Conservation (phyloP, 2,797 vertebrate species). For the Babyrousa celebensis region DNA sequence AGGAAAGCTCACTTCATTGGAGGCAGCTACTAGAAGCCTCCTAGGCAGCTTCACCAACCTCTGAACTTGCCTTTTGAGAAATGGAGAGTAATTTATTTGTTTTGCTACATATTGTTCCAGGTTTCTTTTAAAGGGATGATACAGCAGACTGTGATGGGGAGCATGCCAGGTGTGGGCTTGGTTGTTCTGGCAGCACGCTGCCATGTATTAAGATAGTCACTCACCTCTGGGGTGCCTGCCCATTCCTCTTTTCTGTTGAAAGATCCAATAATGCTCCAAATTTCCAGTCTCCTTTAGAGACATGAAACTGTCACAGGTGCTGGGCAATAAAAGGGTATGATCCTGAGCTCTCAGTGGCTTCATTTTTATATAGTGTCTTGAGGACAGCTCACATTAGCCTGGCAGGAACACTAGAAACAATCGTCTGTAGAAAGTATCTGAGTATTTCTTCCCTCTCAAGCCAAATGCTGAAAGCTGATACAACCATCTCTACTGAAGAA, state of each 20-base stretch:
- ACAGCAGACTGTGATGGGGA: slow-evolving; percentile 53
- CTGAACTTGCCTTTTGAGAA: slow-evolving; percentile 79
- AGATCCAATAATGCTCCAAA: slow-evolving; percentile 64
- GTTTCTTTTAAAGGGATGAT: slow-evolving; percentile 53
- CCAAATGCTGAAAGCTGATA: neutral
- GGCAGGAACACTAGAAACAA: slow-evolving; percentile 8
- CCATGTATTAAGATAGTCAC: neutral
- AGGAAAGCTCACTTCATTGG: slow-evolving; percentile 47
- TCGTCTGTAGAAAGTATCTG: neutral
- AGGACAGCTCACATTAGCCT: neutral
- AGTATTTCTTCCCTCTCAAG: slow-evolving; percentile 31
- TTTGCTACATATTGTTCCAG: slow-evolving; percentile 76
- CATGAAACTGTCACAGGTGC: slow-evolving; percentile 68
- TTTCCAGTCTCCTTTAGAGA: slow-evolving; percentile 68
- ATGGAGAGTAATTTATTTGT: slow-evolving; percentile 87
- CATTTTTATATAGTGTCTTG: neutral
- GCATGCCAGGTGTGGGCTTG: slow-evolving; percentile 1
- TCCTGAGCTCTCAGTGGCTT: slow-evolving; percentile 64
- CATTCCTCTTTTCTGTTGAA: slow-evolving; percentile 66
- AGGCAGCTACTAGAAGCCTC: slow-evolving; percentile 47
- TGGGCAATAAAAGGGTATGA: slow-evolving; percentile 82
- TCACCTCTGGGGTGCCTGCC: slow-evolving; percentile 32
- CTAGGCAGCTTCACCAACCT: slow-evolving; percentile 64
- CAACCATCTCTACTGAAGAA: neutral
- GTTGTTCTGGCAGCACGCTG: neutral